phyloP scores from a whole-genome alignment of 2,113 vertebrate genomes.

The Grantiella picta region DNA sequence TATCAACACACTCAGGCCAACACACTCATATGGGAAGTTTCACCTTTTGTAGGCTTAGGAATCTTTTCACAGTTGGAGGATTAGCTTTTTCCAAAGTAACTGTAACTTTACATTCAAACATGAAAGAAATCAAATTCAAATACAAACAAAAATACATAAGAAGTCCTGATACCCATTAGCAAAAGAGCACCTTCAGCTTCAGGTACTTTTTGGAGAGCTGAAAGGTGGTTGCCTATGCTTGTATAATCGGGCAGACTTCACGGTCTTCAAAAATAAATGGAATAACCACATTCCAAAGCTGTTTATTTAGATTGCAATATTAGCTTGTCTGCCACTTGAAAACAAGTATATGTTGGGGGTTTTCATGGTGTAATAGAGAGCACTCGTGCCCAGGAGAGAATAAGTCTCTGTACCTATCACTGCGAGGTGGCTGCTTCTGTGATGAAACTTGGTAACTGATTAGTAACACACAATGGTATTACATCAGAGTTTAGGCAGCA shows the following conservation, averaged over 20 bases:
- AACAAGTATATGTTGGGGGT: not conserved
- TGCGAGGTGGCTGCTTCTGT: not conserved
- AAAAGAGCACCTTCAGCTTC: not conserved
- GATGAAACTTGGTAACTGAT: slow-evolving; percentile 55
- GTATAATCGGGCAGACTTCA: not conserved
- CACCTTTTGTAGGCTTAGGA: not conserved
- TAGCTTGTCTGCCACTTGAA: not conserved
- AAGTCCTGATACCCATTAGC: not conserved
- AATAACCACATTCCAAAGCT: not conserved
- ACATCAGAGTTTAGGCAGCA: slow-evolving; percentile 59
- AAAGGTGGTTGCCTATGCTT: not conserved
- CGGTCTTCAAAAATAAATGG: not conserved
- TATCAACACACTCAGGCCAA: not conserved
- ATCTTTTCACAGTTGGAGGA: not conserved
- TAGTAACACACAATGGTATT: slow-evolving; percentile 65
- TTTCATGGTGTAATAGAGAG: not conserved
- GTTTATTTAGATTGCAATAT: not conserved
- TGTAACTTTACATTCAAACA: not conserved
- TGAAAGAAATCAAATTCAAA: not conserved
- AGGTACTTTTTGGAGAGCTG: not conserved
- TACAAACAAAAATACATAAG: not conserved
- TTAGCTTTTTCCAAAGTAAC: not conserved
- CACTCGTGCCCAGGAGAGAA: not conserved
- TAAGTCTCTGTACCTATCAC: not conserved
- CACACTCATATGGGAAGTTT: not conserved